Evolutionary conservation across 92 coral and sea anemone genomes (phyloP).

Genomic region (Meandrina meandrites): DNA sequence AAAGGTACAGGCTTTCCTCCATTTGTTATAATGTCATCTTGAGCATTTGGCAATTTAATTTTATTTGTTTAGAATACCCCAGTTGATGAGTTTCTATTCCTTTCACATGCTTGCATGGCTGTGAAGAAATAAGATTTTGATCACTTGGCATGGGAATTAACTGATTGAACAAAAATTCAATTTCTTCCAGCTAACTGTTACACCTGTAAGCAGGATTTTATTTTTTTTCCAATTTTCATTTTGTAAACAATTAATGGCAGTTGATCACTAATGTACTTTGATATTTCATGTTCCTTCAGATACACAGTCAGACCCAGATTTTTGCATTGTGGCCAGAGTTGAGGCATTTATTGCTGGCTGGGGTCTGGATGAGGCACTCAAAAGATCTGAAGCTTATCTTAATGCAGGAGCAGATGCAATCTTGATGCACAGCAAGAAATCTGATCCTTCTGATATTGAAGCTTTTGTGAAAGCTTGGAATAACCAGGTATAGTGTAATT

Average conservation of each 20-base stretch:
- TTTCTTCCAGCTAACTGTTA: no score
- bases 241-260: background rate
- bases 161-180: no score
- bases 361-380: slow-evolving; percentile 96
- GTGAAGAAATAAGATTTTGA: background rate
- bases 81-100: background rate
- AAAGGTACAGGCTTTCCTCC: slow-evolving; percentile 63
- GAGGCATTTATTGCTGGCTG: slow-evolving; percentile 99
- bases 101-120: background rate
- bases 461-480: slow-evolving; percentile 99
- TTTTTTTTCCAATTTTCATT: no score
- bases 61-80: background rate
- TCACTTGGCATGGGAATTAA: background rate
- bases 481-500: slow-evolving; percentile 86
- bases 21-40: background rate
- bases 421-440: slow-evolving; percentile 99
- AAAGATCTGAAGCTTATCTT: slow-evolving; percentile 95
- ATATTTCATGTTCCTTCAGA: slow-evolving; percentile 43
- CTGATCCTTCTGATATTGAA: slow-evolving; percentile 99
- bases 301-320: slow-evolving; percentile 93
- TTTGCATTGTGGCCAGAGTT: slow-evolving; percentile 92
- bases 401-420: slow-evolving; percentile 99
- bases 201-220: no score
- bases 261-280: background rate
- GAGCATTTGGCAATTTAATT: no score